Evolutionary conservation across 2,113 vertebrate genomes (phyloP).

Genomic region (Ciconia stormi): DNA sequence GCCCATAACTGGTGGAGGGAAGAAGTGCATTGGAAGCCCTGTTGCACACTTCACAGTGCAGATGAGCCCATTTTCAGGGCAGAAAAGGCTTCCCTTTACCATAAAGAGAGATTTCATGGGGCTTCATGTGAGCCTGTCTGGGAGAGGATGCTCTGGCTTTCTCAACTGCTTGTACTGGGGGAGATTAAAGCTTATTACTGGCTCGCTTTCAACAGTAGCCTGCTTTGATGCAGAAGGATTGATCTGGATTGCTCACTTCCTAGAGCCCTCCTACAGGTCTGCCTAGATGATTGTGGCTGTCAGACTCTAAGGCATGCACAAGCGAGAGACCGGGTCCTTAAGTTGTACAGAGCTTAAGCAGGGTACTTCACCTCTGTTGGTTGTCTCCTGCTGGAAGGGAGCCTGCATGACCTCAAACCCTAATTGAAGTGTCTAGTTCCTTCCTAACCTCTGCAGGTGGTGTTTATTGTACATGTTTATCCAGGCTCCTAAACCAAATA

Average conservation of each 20-base stretch:
- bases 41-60: not conserved
- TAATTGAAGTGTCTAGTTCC: not conserved
- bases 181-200: not conserved
- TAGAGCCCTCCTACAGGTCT: not conserved
- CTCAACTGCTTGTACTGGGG: not conserved
- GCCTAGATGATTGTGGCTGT: not conserved
- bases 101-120: not conserved
- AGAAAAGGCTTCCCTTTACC: not conserved
- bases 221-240: not conserved
- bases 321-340: fast-evolving
- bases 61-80: not conserved
- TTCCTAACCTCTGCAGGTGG: not conserved
- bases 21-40: not conserved
- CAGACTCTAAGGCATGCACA: not conserved
- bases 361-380: not conserved
- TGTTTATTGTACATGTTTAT: not conserved
- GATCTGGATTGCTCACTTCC: not conserved
- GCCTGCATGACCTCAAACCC: not conserved
- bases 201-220: not conserved
- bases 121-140: not conserved
- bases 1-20: not conserved
- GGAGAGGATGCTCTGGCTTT: not conserved
- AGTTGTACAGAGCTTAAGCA: not conserved
- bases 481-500: not conserved
- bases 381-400: not conserved